Evolutionary conservation across 1,140 invertebrate species (phyloP).

Genomic region (Bemisia tabaci): DNA sequence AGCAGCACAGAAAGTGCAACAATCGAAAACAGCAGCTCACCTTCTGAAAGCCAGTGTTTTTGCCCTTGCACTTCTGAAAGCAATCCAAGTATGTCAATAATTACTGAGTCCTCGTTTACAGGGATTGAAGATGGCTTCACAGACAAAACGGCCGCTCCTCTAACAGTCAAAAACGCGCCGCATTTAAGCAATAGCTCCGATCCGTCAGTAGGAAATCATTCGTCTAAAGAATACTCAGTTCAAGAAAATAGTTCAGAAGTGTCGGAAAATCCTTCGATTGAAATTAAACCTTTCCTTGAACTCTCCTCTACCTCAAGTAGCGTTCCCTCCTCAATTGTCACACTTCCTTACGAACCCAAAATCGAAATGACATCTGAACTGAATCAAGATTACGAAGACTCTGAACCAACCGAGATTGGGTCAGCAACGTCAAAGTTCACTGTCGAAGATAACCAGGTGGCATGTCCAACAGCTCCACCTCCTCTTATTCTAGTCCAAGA

Average conservation of each 20-base stretch:
- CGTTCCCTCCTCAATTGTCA: background rate
- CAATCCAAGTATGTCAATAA: background rate
- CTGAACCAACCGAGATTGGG: background rate
- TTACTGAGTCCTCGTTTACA: background rate
- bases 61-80: background rate
- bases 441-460: background rate
- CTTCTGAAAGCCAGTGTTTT: background rate
- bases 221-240: background rate
- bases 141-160: background rate
- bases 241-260: background rate
- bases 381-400: background rate
- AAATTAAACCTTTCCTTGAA: background rate
- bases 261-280: background rate
- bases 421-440: background rate
- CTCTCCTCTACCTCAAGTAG: background rate
- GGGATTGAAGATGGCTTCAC: background rate
- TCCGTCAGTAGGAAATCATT: background rate
- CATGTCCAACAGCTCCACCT: background rate
- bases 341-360: background rate
- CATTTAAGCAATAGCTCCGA: background rate
- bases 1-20: background rate
- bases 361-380: constrained; percentile 6
- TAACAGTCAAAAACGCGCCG: background rate
- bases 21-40: too few relatives aligned
- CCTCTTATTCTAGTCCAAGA: background rate